Base-by-base conservation (phyloP, 2,797 vertebrate genomes). In the Sebastes diploproa region DNA sequence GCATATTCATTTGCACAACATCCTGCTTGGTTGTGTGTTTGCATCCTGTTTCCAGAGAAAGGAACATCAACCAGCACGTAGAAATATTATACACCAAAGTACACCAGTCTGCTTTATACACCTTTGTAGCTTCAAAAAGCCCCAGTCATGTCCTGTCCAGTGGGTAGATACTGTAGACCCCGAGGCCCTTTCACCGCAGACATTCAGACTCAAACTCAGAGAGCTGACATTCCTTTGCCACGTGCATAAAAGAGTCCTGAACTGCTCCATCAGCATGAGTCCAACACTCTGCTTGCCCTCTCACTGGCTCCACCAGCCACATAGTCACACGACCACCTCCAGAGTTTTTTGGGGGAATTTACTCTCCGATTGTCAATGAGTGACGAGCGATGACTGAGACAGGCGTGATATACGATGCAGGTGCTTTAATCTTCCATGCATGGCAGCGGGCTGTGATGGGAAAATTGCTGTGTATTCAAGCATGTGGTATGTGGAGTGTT, bases 211-310 rank as follows among this genome's bases (percentile, higher is more conserved):
- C 79, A 84, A 9, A 60, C 65, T 86, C 81, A 70, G 63, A 64
- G 78, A 85, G 84, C 75, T 80, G 73, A 83, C 93, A 94, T 95
- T 95, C 92, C 92, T 92, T 72, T 82, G 89, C 88, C 88, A 92
- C 87, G 87, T 91, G 88, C 83, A 85, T 67, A 63, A 29, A 82
- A 69, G 75, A 78, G 86, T 87, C 81, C 68, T 77, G 76, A 89
- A 77, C 72, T 74, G 87, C 86, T 81, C 84, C 86, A 88, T 91
- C 90, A 94, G 87, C 91, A 93, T 3, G 63, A 84, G 68, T 58
- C 80, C 59, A 55, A 61, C 76, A 77, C 62, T 58, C 38, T 34
- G 56, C 63, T 23, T 52, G 56, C 64, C 67, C 77, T 71, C 68
- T 72, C 64, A 32, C 55, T 69, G 60, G 58, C 66, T 85, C 56